phyloP scores from a whole-genome alignment of 2,797 vertebrate species.

The Sebastes hubbsi region DNA sequence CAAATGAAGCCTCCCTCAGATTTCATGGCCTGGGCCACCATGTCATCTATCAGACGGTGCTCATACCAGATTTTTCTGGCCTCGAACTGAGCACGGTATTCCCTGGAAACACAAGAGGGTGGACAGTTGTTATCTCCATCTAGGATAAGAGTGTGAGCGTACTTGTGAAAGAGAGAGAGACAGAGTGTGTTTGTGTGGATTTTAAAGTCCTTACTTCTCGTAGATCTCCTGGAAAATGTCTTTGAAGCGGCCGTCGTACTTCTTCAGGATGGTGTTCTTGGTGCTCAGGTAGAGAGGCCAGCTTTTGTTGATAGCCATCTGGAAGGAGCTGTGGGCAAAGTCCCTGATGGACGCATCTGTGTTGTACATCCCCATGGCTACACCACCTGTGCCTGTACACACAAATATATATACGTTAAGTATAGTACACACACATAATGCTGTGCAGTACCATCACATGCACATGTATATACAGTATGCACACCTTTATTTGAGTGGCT shows the following conservation, averaged over 20 bases:
- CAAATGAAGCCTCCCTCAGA: constrained; percentile 99
- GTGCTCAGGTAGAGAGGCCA: constrained; percentile 98
- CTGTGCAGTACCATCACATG: background rate
- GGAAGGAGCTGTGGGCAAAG: constrained; percentile 99
- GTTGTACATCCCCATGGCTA: constrained; percentile 98
- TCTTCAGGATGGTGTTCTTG: constrained; percentile 99
- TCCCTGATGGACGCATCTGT: constrained; percentile 94
- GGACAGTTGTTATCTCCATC: background rate
- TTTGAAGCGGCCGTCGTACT: constrained; percentile 96
- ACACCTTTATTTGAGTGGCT: background rate
- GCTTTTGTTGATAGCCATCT: constrained; percentile 90
- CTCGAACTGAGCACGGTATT: constrained; percentile 92
- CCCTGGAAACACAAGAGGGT: constrained; percentile 75
- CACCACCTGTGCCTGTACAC: constrained; percentile 88
- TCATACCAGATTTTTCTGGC: constrained; percentile 96
- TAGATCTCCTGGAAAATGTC: constrained; percentile 99
- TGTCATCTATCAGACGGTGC: constrained; percentile 97
- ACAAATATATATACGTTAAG: background rate
- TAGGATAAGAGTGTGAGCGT: background rate
- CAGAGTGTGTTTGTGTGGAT: too few species aligned
- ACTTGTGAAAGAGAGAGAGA: too few species aligned
- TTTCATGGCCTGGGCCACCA: constrained; percentile 98
- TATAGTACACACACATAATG: background rate
- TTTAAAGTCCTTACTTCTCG: constrained; percentile 86
- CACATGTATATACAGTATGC: too few species aligned